Evolutionary conservation across 2,113 vertebrate species (phyloP), one percentile per base, ranked within the genome.

Genomic region (Artemisiospiza belli): DNA sequence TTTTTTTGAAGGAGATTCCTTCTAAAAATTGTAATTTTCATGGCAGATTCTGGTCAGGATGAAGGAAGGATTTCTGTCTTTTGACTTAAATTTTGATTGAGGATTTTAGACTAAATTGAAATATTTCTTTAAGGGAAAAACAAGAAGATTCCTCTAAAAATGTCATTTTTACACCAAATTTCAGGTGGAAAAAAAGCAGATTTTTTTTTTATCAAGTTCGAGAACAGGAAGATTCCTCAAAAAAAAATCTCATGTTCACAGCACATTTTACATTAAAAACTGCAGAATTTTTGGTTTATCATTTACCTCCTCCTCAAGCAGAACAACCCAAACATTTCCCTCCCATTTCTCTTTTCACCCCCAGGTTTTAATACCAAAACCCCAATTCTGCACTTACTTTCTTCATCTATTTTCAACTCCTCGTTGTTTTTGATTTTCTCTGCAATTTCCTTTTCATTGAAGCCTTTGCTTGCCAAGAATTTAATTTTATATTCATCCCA

Each of bases 401-500:
- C 99, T 70, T 99, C 99, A 24, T 99, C 99, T 44, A 99, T 98
- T 89, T 99, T 99, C 75, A 99, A 52, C 72, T 99, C 99, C 92
- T 99, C 98, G 0, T 99, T 99, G 47, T 98, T 99, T 95, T 96
- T 99, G 3, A 99, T 97, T 96, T 99, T 99, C 55, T 99, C 98
- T 1, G 98, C 98, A 2, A 99, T 91, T 51, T 99, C 99, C 44
- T 98, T 98, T 43, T 99, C 99, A 2, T 98, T 97, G 90, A 99
- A 98, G n/a, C 99, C 99, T 97, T 99, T 99, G 97, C 99, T 99
- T 19, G 98, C 98, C 95, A 99, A 87, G 89, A 99, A 99, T 91
- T 99, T 99, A 2, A 99, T 96, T 67, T 98, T 98, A 81, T 99
- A 99, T 81, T 99, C 99, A 4, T 99, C 98, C 99, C 99, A 99